Evolutionary conservation across 2,797 vertebrate species (phyloP), one percentile per base, ranked within the genome.

Genomic region (Pelochelys cantorii): DNA sequence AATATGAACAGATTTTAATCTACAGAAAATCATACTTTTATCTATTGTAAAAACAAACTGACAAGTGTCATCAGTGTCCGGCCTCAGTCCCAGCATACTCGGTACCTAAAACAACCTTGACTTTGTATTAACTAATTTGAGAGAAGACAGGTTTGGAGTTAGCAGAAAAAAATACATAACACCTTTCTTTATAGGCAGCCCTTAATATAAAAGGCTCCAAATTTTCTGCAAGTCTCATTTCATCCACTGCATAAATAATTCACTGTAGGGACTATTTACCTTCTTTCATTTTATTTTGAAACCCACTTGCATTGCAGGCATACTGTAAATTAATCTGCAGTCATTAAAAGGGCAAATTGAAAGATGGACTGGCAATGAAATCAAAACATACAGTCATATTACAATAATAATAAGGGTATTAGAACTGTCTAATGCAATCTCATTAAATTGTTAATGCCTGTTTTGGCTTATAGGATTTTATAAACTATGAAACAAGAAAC

Each of bases 281-380:
- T 88, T 82, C 9, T 85, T 95, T 52, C 42, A 20, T 29, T 91
- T 52, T 77, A 89, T 90, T 89, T 53, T 81, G 84, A 94, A 95
- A 93, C 68, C 62, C 62, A 89, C 23, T 2, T 89, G 84, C 55
- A 86, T 74, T 23, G 11, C 0, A 0, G 96, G 62, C 14, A 88
- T 15, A 82, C 2, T 89, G 48, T 79, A 95, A 86, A 94, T 93
- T 54, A 83, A 34, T 81, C 48, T 86, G 23, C 5, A 83, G 34
- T 83, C 68, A 89, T 85, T 93, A 90, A 87, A 92, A 92, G 65
- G 54, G 65, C 27, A 94, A 56, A 53, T 79, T 89, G 84, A 95
- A 96, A 91, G 54, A 93, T 2, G 22, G 57, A 85, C 83, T 81
- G 88, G 78, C 48, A 93, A 86, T 79, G 88, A 95, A 95, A 96